These are phyloP conservation scores for Conus canariensis DNA, from an alignment of 2,888 invertebrate species.

Conservation along the genomic window DNA sequence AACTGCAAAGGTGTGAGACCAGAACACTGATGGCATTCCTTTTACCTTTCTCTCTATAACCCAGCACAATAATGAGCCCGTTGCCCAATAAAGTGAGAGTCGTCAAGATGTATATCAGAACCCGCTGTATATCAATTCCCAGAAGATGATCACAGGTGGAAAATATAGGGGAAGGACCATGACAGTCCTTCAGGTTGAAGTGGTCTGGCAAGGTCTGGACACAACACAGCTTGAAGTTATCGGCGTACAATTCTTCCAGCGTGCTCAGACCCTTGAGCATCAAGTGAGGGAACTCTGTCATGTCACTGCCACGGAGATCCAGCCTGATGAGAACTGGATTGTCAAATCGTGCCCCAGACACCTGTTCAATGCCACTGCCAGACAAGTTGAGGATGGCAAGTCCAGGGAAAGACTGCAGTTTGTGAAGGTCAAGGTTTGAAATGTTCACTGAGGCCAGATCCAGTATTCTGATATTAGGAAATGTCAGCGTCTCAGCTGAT, in stretches of 20 bases:
- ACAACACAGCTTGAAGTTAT: constrained; percentile 9
- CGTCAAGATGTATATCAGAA: not conserved
- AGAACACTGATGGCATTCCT: too few relatives aligned
- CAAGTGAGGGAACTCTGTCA: not conserved
- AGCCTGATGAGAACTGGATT: not conserved
- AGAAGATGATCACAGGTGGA: constrained; percentile 6
- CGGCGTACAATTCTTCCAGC: not conserved
- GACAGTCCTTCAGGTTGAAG: not conserved
- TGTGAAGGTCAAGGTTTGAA: not conserved
- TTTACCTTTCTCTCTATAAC: too few relatives aligned
- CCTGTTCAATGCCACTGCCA: not conserved
- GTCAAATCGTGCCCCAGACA: not conserved
- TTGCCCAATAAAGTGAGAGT: not conserved
- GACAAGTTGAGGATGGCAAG: not conserved
- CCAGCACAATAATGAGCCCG: not conserved
- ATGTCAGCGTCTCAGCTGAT: not conserved
- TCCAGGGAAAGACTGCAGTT: not conserved
- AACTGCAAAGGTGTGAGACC: not conserved
- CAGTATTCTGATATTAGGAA: not conserved
- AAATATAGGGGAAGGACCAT: not conserved
- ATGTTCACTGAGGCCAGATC: not conserved
- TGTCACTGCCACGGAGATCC: not conserved
- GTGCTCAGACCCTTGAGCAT: not conserved
- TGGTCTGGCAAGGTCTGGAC: not conserved
- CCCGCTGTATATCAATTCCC: not conserved